Percentiles rank a stretch among this genome's conserved stretches.
Conservation (phyloP, 2,797 vertebrate species). For the Coccyzus lansbergi region DNA sequence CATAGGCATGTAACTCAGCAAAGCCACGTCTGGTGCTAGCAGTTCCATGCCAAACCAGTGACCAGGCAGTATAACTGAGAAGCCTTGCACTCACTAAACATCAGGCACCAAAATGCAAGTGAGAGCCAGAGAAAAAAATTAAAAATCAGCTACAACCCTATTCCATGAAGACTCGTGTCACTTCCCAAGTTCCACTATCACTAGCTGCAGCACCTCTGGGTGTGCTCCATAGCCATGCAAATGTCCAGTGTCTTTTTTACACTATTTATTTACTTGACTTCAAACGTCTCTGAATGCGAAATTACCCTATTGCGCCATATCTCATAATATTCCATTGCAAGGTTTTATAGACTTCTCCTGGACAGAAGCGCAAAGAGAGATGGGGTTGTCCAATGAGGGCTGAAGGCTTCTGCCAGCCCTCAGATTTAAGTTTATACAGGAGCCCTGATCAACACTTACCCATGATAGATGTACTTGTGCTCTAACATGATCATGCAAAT, state of each 20-base stretch:
- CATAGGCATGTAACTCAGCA: neutral
- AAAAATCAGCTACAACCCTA: neutral
- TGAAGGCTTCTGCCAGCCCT: neutral
- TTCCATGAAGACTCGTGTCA: accelerated
- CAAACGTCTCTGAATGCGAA: neutral
- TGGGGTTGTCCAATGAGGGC: neutral
- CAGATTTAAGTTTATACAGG: accelerated
- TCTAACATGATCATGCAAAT: neutral
- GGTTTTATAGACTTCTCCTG: neutral
- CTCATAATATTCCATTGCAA: neutral
- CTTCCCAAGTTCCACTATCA: neutral
- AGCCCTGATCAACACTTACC: accelerated
- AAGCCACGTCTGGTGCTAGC: neutral
- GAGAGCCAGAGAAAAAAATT: neutral
- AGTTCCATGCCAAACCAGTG: neutral
- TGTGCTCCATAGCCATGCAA: neutral
- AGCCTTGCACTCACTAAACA: neutral
- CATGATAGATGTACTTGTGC: neutral
- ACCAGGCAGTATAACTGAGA: neutral
- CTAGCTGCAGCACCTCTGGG: neutral
- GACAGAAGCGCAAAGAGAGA: neutral
- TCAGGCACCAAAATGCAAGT: neutral
- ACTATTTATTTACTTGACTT: neutral
- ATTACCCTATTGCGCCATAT: accelerated
- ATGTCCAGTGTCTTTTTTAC: neutral